Percentiles rank a stretch among this genome's conserved stretches.
Conservation (phyloP, 2,113 vertebrate genomes). For the Perca schrenkii region DNA sequence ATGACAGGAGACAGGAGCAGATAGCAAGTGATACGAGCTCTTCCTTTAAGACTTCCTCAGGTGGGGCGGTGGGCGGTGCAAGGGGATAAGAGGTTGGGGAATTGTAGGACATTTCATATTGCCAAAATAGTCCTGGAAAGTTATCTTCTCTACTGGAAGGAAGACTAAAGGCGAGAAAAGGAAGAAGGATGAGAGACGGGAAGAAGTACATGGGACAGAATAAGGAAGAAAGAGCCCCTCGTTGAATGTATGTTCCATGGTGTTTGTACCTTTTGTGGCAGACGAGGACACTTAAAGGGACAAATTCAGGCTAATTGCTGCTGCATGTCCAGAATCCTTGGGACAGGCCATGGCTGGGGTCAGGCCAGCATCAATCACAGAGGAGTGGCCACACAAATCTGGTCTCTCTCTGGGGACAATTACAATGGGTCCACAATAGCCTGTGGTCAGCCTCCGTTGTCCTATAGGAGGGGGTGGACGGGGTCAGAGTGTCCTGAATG, state of each 20-base stretch:
- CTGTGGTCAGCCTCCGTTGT: constrained; percentile 56
- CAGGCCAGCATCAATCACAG: constrained; percentile 76
- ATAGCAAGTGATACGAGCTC: constrained; percentile 57
- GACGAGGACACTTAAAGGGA: constrained; percentile 77
- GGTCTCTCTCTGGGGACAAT: constrained; percentile 61
- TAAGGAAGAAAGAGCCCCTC: background rate
- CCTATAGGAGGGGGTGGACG: constrained; percentile 69
- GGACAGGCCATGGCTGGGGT: constrained; percentile 62
- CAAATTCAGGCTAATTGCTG: constrained; percentile 90
- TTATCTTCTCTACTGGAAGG: background rate
- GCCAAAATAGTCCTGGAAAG: background rate
- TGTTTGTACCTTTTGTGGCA: constrained; percentile 14
- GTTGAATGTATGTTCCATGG: background rate
- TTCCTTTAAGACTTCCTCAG: constrained; percentile 60
- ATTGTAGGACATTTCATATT: constrained; percentile 37
- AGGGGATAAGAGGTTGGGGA: constrained; percentile 7
- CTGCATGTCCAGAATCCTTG: constrained; percentile 58
- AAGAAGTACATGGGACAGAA: background rate
- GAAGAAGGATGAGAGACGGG: background rate
- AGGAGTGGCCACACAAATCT: constrained; percentile 48
- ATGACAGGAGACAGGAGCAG: constrained; percentile 66
- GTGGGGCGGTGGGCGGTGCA: constrained; percentile 17
- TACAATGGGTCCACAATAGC: constrained; percentile 70
- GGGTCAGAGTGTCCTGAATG: constrained; percentile 67
- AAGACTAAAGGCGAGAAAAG: background rate